These are phyloP conservation scores for Alligator mississippiensis DNA, from an alignment of 2,113 vertebrate species.

Conservation along the genomic window DNA sequence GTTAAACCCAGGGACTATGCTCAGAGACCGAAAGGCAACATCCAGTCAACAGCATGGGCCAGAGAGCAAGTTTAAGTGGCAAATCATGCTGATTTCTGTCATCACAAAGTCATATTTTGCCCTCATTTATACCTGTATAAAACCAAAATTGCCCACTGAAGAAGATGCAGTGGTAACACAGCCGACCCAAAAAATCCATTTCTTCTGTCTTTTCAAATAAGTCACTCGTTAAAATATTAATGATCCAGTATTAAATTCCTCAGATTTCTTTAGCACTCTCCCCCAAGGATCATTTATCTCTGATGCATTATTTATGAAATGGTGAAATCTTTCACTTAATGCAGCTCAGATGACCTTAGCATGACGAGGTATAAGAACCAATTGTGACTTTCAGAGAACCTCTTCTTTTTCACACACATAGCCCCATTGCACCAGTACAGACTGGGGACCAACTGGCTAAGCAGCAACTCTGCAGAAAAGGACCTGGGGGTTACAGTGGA, in stretches of 20 bases:
- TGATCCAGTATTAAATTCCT: neutral
- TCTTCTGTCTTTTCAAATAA: neutral
- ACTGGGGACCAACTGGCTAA: too few species aligned
- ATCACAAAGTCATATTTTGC: neutral
- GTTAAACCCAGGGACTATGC: neutral
- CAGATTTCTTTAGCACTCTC: neutral
- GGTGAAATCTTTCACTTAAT: neutral
- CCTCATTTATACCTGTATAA: neutral
- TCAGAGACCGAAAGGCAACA: neutral
- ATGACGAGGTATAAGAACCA: neutral
- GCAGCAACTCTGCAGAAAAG: too few species aligned
- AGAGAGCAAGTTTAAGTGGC: neutral
- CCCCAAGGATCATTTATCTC: neutral
- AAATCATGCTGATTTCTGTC: neutral
- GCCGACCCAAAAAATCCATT: neutral
- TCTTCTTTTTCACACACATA: neutral
- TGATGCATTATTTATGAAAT: neutral
- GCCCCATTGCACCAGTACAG: too few species aligned
- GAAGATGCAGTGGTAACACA: neutral
- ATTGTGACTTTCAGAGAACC: neutral
- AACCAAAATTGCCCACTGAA: neutral
- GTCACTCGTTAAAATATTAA: neutral
- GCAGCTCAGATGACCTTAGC: neutral
- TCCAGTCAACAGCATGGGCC: neutral
- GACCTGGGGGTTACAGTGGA: too few species aligned